Evolutionary conservation across 1,140 invertebrate genomes (phyloP).

Genomic region (Teleogryllus occipitalis): DNA sequence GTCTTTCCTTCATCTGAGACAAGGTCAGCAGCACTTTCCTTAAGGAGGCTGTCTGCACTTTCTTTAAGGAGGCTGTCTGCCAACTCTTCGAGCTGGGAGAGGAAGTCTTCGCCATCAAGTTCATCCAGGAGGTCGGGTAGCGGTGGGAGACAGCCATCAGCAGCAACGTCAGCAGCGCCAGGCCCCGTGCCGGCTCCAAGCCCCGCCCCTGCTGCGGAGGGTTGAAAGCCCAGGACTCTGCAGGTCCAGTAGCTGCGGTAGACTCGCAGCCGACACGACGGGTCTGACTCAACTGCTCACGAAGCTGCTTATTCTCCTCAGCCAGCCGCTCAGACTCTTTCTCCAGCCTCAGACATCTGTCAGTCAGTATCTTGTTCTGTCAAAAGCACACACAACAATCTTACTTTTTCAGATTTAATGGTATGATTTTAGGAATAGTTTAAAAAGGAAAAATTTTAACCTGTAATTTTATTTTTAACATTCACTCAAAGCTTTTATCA

Average conservation of each 20-base stretch:
- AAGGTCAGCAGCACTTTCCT: not conserved
- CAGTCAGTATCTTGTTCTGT: constrained; percentile 51
- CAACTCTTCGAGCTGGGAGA: constrained; percentile 64
- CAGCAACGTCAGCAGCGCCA: constrained; percentile 37
- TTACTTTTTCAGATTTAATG: not conserved
- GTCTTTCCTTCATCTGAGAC: not conserved
- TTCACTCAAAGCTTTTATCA: too few species aligned
- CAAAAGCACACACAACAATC: constrained; percentile 7
- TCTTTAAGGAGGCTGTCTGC: constrained; percentile 70
- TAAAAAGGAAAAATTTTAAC: too few species aligned
- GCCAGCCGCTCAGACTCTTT: constrained; percentile 50
- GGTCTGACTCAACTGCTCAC: constrained; percentile 33
- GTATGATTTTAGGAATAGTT: too few species aligned
- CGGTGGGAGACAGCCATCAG: constrained; percentile 60
- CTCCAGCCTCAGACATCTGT: constrained; percentile 51
- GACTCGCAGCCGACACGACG: constrained; percentile 46
- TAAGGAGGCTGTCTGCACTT: constrained; percentile 30
- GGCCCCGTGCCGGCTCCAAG: constrained; percentile 48
- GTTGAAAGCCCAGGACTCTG: constrained; percentile 53
- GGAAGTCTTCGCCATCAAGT: constrained; percentile 54
- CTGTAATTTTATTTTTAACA: too few species aligned
- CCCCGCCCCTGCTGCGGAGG: constrained; percentile 75
- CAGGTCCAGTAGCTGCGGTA: constrained; percentile 53
- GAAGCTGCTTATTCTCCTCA: constrained; percentile 53
- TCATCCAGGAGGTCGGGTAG: constrained; percentile 65